Evolutionary conservation across 2,888 invertebrate genomes (phyloP).

Genomic region (Drosophila kambysellisi): DNA sequence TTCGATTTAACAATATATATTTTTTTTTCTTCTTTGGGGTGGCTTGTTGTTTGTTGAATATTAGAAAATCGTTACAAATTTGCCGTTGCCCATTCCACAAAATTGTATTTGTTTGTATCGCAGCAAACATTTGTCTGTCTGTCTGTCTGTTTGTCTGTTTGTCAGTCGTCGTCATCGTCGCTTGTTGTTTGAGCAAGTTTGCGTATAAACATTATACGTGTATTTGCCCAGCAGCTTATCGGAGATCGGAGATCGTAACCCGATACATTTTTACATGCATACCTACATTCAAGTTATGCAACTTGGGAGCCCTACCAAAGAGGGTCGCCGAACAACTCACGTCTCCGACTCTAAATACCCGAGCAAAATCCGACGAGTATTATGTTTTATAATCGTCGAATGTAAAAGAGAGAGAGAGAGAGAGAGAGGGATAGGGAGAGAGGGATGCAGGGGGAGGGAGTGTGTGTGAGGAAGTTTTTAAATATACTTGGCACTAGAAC

Average conservation of each 20-base stretch:
- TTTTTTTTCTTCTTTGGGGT: conserved; percentile 45
- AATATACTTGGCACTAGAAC: conserved; percentile 10
- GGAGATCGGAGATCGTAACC: conserved; percentile 84
- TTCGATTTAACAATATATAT: conserved; percentile 16
- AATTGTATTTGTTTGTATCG: conserved; percentile 44
- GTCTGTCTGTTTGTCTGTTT: conserved; percentile 22
- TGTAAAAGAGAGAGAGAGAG: conserved; percentile 2
- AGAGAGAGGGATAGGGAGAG: background rate
- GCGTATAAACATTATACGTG: conserved; percentile 79
- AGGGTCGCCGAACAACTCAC: conserved; percentile 42
- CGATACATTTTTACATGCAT: conserved; percentile 79
- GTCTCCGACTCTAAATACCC: conserved; percentile 31
- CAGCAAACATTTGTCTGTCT: conserved; percentile 14
- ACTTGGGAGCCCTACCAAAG: conserved; percentile 33
- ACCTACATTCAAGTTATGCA: conserved; percentile 27
- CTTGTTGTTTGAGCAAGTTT: conserved; percentile 79
- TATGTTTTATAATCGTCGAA: conserved; percentile 68
- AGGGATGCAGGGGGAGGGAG: background rate
- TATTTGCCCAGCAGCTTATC: conserved; percentile 85
- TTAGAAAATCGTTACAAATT: conserved; percentile 84
- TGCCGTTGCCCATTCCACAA: conserved; percentile 32
- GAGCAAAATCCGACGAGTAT: conserved; percentile 47
- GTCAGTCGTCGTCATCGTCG: conserved; percentile 40
- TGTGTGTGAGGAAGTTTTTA: conserved; percentile 6
- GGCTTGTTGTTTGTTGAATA: conserved; percentile 72